These are phyloP conservation scores for Biston stratarius DNA, from an alignment of 2,888 invertebrate genomes.

Conservation along the genomic window DNA sequence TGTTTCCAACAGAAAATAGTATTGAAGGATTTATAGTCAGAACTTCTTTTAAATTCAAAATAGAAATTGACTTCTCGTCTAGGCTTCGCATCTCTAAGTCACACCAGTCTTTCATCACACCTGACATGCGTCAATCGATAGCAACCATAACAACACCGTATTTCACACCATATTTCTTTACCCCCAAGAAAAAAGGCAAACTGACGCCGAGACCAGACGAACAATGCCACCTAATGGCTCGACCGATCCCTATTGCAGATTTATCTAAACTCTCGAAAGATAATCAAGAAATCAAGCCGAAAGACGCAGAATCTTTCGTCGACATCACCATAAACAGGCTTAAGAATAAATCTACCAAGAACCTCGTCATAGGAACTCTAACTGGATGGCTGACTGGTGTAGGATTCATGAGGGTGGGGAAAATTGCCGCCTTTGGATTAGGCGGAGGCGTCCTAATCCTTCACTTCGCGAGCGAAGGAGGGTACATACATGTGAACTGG, in stretches of 20 bases:
- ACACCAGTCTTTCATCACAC: constrained; percentile 4
- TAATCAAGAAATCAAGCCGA: constrained; percentile 49
- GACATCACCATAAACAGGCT: constrained; percentile 62
- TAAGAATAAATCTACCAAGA: constrained; percentile 62
- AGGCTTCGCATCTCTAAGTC: neutral
- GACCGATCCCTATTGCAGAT: constrained; percentile 61
- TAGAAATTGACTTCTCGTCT: neutral
- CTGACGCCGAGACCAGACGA: constrained; percentile 27
- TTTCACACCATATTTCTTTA: constrained; percentile 10
- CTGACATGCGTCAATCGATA: constrained; percentile 5
- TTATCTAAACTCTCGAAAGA: constrained; percentile 51
- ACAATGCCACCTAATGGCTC: constrained; percentile 66
- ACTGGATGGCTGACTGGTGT: constrained; percentile 90
- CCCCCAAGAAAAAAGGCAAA: constrained; percentile 16
- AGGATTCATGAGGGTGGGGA: constrained; percentile 93
- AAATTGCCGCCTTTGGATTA: constrained; percentile 94
- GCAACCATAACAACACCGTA: constrained; percentile 5
- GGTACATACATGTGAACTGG: constrained; percentile 96
- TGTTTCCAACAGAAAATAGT: too few species aligned
- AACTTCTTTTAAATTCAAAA: neutral
- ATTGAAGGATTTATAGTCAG: neutral
- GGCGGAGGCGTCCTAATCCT: constrained; percentile 95
- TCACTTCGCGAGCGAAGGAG: constrained; percentile 95
- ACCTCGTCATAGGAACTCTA: constrained; percentile 67
- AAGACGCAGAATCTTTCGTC: constrained; percentile 55